These are phyloP conservation scores for Tachypleus tridentatus DNA, from an alignment of 1,140 invertebrate genomes.

Conservation along the genomic window DNA sequence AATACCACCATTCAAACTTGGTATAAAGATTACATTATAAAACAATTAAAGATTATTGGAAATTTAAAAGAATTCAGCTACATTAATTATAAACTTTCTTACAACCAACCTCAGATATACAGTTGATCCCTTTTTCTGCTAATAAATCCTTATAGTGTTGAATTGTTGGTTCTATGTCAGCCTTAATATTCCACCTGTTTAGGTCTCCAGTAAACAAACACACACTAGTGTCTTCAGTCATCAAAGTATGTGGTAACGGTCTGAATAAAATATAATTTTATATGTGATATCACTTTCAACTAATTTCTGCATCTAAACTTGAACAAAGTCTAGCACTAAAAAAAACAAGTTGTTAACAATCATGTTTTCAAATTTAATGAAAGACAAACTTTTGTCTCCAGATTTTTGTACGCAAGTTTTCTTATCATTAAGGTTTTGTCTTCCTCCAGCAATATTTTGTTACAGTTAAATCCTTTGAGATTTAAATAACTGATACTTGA, in stretches of 20 bases:
- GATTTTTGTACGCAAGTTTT: no score
- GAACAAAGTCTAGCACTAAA: no score
- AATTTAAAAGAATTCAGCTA: background rate
- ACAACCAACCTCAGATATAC: constrained; percentile 5
- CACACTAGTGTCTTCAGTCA: constrained; percentile 6
- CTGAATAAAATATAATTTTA: background rate
- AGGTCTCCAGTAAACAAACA: constrained; percentile 17
- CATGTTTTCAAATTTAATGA: no score
- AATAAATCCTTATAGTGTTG: constrained; percentile 14
- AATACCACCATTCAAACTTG: background rate
- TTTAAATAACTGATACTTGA: no score
- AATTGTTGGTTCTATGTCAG: constrained; percentile 12
- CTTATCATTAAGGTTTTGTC: no score
- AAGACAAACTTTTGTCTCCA: no score
- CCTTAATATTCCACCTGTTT: constrained; percentile 11
- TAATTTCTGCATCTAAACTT: no score
- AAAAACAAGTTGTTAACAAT: no score
- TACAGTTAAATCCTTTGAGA: no score
- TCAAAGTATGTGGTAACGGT: constrained; percentile 6
- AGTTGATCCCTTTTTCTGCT: background rate
- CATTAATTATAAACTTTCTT: background rate
- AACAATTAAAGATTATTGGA: background rate
- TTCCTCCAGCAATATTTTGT: no score
- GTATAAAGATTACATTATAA: background rate
- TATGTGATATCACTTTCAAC: no score